Conservation (phyloP, 1,140 invertebrate genomes). For the Scylla paramamosain region DNA sequence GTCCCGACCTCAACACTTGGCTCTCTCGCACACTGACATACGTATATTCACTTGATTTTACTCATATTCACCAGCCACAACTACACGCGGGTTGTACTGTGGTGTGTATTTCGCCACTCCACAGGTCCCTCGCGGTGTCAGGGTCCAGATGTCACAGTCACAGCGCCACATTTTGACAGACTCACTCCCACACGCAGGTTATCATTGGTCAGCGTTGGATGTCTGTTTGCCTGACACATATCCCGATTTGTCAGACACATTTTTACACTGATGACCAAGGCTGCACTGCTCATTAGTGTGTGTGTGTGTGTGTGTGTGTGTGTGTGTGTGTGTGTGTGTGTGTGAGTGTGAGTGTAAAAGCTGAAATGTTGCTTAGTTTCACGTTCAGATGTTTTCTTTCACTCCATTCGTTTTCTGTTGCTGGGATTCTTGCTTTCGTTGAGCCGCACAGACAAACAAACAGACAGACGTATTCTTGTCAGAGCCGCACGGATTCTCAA, state of each 20-base stretch:
- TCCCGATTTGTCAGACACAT: too few relatives aligned
- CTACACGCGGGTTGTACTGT: too few relatives aligned
- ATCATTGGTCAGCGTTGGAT: too few relatives aligned
- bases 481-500: too few relatives aligned
- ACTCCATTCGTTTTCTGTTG: neutral
- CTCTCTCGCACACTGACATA: too few relatives aligned
- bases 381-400: neutral
- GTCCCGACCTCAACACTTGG: neutral
- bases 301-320: conserved; percentile 21
- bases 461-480: neutral
- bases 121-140: too few relatives aligned
- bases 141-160: too few relatives aligned
- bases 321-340: neutral
- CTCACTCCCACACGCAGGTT: too few relatives aligned
- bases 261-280: neutral
- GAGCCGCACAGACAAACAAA: neutral
- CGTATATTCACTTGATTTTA: neutral
- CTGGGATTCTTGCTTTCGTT: neutral
- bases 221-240: too few relatives aligned
- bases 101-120: too few relatives aligned
- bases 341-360: too few relatives aligned
- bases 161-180: too few relatives aligned
- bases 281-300: neutral
- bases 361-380: neutral
- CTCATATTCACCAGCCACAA: neutral